Evolutionary conservation across 2,888 invertebrate genomes (phyloP), one percentile per base, ranked within the genome.

Genomic region (Odontomyia ornata): DNA sequence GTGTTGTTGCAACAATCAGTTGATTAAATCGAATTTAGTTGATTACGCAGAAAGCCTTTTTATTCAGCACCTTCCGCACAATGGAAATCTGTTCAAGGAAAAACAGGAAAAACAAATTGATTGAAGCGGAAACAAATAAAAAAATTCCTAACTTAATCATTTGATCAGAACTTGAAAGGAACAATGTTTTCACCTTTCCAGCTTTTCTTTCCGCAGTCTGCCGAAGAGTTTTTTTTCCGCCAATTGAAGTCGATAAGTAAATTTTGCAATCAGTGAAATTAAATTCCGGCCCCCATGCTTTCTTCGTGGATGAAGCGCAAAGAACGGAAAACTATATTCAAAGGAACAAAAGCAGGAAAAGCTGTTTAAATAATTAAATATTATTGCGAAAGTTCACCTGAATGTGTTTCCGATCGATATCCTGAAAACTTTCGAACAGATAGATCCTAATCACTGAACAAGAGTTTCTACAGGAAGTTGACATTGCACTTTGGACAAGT

Each of bases 181-280:
- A 60, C 36, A 67, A 67, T 67, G 25, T 43, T 64, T 28, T 27
- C 67, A 67, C 67, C 67, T 67, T 67, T 9, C n/a, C 67, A 43
- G 1, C 15, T 67, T 67, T 67, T 67, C 28, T 67, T 67, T 67
- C 36, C 5, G 36, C 9, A 3, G 67, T 60, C 21, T 56, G 15
- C 56, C 11, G 13, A 64, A 15, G 52, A 36, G 36, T 36, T 36
- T 36, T 36, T 36, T 9, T 27, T 71, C 46, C 13, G 2, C 25
- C 13, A 15, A 56, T 52, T 52, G 60, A 73, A 52, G 18, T 30
- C 57, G 60, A 73, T 73, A 73, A 73, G 52, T 47, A 73, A 56
- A 73, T 73, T 73, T 67, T 57, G 73, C 56, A 73, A 73, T 73
- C 57, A 73, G 36, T 56, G 57, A 73, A 73, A 73, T 73, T 56